A percentile compares a stretch with the other conserved stretches of the same genome.
phyloP scores from a whole-genome alignment of 2,888 invertebrate species.

The Catocala sponsa region DNA sequence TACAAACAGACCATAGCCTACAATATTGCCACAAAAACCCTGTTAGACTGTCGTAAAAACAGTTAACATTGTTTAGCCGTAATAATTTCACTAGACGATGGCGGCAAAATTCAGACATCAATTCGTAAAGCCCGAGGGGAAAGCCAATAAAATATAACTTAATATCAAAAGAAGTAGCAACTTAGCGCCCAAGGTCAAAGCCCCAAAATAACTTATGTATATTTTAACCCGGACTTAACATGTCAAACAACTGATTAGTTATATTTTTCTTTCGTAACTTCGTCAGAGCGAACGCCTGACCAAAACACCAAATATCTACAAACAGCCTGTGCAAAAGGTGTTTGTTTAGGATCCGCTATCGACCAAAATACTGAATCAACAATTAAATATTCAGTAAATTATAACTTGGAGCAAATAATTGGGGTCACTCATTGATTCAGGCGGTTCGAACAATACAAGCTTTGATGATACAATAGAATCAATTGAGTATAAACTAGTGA shows the following conservation, averaged over 20 bases:
- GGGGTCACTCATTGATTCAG: conserved; percentile 18
- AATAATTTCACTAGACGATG: too few relatives aligned
- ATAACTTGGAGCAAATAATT: conserved; percentile 48
- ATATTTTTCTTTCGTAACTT: conserved; percentile 10
- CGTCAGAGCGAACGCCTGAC: neutral
- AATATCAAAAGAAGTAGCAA: too few relatives aligned
- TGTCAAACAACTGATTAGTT: conserved; percentile 21
- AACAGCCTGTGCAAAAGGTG: conserved; percentile 33
- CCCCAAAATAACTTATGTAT: too few relatives aligned
- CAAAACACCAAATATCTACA: conserved; percentile 8
- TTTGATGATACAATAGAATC: conserved; percentile 10
- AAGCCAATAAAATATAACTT: too few relatives aligned
- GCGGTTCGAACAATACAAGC: conserved; percentile 4
- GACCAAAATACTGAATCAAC: conserved; percentile 42
- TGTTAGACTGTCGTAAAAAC: too few relatives aligned
- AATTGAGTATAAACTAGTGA: neutral
- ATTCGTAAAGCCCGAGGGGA: too few relatives aligned
- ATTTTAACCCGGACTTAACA: too few relatives aligned
- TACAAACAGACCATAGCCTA: too few relatives aligned
- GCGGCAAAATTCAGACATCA: too few relatives aligned
- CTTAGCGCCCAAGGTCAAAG: too few relatives aligned
- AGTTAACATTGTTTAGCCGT: too few relatives aligned
- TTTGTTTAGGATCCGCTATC: conserved; percentile 47
- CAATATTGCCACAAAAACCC: too few relatives aligned
- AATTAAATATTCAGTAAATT: conserved; percentile 53